These are phyloP conservation scores for Kryptopterus vitreolus DNA, from an alignment of 2,797 vertebrate genomes.

Conservation along the genomic window DNA sequence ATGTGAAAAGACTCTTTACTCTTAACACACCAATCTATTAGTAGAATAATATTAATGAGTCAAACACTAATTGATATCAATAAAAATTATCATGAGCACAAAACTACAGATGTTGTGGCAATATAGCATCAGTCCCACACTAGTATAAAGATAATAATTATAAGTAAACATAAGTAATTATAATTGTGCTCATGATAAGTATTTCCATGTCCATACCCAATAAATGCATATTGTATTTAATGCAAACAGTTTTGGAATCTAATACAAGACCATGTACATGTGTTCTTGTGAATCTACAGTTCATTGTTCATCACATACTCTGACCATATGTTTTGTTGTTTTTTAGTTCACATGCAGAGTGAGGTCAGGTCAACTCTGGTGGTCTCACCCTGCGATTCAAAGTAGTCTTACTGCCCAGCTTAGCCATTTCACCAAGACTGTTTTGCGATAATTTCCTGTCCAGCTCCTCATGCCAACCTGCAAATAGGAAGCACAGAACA, in stretches of 20 bases:
- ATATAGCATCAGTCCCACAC: too few species aligned
- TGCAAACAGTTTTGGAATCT: not conserved
- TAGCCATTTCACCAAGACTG: conserved; percentile 90
- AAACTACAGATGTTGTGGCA: too few species aligned
- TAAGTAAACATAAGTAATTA: not conserved
- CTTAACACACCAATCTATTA: too few species aligned
- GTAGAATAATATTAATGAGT: too few species aligned
- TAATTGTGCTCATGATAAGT: not conserved
- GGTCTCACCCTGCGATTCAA: conserved; percentile 87
- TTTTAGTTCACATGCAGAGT: not conserved
- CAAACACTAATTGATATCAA: too few species aligned
- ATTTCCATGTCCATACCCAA: not conserved
- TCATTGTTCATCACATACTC: not conserved
- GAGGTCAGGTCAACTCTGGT: conserved; percentile 5
- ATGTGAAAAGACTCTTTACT: too few species aligned
- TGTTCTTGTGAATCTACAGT: not conserved
- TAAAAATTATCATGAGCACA: too few species aligned
- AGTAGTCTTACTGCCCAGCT: conserved; percentile 90
- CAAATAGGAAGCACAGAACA: conserved; percentile 39
- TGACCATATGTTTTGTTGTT: not conserved
- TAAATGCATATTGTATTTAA: not conserved
- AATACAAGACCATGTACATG: too few species aligned
- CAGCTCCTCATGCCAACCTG: conserved; percentile 87
- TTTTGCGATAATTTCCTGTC: conserved; percentile 94
- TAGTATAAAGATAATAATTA: too few species aligned